phyloP scores from a whole-genome alignment of 2,888 invertebrate genomes.

The Lasioglossum morio region DNA sequence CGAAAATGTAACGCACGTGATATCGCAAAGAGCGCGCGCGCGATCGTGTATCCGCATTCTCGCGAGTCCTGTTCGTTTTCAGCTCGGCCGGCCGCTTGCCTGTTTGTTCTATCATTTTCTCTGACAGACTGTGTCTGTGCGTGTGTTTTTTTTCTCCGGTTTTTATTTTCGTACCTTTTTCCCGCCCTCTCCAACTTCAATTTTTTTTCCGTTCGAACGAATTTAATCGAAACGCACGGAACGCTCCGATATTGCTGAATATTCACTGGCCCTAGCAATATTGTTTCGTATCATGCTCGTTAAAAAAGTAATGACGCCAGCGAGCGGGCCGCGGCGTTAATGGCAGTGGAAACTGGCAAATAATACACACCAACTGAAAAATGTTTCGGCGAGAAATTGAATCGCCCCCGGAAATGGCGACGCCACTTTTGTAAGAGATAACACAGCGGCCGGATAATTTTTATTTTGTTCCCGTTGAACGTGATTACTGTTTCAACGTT shows the following conservation, averaged over 20 bases:
- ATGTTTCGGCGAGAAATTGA: conserved; percentile 6
- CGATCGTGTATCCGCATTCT: background rate
- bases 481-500: background rate
- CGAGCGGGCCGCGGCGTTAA: background rate
- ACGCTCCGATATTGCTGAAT: conserved; percentile 20
- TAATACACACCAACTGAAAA: conserved; percentile 1
- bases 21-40: background rate
- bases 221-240: conserved; percentile 27
- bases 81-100: background rate
- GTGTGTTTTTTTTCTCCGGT: background rate
- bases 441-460: background rate
- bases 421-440: background rate
- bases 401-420: background rate
- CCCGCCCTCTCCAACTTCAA: background rate
- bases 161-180: background rate
- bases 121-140: background rate
- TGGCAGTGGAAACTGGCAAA: background rate
- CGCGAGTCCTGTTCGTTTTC: background rate
- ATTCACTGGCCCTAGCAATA: conserved; percentile 20
- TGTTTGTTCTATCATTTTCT: background rate
- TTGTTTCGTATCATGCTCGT: conserved; percentile 21
- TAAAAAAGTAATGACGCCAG: conserved; percentile 25
- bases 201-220: conserved; percentile 2
- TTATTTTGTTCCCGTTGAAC: background rate
- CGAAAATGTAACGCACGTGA: conserved; percentile 14